phyloP scores from a whole-genome alignment of 2,888 invertebrate genomes.

The Dasysyrphus albostriatus region DNA sequence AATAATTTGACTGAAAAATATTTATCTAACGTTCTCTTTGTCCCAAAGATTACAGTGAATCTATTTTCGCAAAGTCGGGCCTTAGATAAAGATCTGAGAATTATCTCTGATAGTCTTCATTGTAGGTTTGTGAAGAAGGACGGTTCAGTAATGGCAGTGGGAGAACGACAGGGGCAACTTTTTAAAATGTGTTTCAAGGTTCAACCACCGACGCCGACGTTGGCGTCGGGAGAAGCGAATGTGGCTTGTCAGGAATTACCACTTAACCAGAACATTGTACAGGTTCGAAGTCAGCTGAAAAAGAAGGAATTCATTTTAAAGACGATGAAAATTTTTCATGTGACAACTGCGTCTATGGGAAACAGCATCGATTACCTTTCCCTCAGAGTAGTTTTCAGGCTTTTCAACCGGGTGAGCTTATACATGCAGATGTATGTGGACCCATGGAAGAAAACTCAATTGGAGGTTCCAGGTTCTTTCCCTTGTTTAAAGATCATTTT shows the following conservation, averaged over 20 bases:
- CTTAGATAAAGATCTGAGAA: constrained; percentile 29
- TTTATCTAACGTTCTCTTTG: constrained; percentile 72
- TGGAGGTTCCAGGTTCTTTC: constrained; percentile 68
- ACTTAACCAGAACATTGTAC: constrained; percentile 73
- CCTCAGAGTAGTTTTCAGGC: constrained; percentile 53
- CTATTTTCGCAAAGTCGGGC: constrained; percentile 68
- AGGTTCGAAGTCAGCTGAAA: constrained; percentile 73
- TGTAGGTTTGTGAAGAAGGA: constrained; percentile 49
- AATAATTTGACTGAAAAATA: no score
- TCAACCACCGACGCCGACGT: not conserved
- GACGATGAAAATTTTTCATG: constrained; percentile 63
- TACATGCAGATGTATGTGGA: constrained; percentile 72
- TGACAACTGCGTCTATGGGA: constrained; percentile 76
- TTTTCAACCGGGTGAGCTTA: constrained; percentile 58
- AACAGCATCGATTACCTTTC: constrained; percentile 75
- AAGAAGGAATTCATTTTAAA: constrained; percentile 59
- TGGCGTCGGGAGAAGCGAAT: constrained; percentile 30
- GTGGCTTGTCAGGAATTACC: constrained; percentile 39
- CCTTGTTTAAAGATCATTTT: constrained; percentile 67
- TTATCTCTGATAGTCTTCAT: constrained; percentile 44
- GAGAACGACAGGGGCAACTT: constrained; percentile 13
- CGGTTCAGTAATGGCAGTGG: constrained; percentile 44
- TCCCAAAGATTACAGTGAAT: constrained; percentile 71
- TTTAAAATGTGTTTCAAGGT: constrained; percentile 15
- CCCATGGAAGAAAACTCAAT: constrained; percentile 62